Conservation (phyloP, 2,797 vertebrate genomes). For the Prionace glauca region DNA sequence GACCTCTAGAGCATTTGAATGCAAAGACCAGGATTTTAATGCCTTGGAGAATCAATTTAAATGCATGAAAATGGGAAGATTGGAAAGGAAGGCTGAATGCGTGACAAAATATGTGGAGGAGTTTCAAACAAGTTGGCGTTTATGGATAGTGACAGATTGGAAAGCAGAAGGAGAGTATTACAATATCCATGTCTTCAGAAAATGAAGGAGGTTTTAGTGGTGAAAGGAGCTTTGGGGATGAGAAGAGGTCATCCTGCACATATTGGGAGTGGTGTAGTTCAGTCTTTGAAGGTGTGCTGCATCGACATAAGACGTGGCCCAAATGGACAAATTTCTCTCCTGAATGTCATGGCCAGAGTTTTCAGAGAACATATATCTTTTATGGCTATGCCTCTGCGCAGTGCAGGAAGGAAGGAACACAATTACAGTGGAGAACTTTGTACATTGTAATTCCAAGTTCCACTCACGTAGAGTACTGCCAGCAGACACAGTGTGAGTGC, state of each 20-base stretch:
- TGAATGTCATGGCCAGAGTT: neutral
- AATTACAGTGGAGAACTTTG: neutral
- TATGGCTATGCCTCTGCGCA: neutral
- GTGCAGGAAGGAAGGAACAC: neutral
- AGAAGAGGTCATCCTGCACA: neutral
- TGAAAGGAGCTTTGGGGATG: neutral
- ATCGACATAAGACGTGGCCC: neutral
- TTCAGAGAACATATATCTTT: neutral
- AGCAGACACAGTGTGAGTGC: neutral
- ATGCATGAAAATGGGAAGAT: neutral
- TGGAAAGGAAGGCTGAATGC: neutral
- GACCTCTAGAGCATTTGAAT: neutral
- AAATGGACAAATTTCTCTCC: neutral
- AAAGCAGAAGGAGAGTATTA: neutral
- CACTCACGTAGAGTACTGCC: neutral
- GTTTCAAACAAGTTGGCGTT: neutral
- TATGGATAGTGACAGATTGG: neutral
- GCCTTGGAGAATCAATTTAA: neutral
- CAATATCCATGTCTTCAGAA: neutral
- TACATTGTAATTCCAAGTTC: neutral
- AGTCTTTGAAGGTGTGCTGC: neutral
- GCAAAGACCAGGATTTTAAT: neutral
- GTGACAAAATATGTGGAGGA: neutral
- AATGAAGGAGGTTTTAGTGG: neutral
- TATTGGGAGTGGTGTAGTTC: neutral